Evolutionary conservation across 2,888 invertebrate species (phyloP).

Genomic region (Drosophila merina): DNA sequence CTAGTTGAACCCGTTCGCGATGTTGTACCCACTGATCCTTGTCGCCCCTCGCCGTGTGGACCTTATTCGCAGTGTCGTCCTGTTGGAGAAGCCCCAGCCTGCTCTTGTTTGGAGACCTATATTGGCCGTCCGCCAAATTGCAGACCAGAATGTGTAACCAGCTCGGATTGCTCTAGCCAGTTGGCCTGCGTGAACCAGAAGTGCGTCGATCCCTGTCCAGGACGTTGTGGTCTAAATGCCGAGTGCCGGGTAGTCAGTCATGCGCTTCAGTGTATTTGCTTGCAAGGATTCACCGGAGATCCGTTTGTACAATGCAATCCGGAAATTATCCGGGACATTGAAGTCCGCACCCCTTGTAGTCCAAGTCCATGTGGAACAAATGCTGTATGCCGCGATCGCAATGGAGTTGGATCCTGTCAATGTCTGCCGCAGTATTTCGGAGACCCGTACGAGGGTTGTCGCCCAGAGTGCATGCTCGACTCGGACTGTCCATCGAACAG

Average conservation of each 20-base stretch:
- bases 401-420: conserved; percentile 88
- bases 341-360: conserved; percentile 86
- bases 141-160: conserved; percentile 91
- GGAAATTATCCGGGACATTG: conserved; percentile 81
- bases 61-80: conserved; percentile 90
- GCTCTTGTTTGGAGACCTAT: conserved; percentile 89
- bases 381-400: conserved; percentile 88
- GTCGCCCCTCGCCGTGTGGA: conserved; percentile 92
- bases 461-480: conserved; percentile 90
- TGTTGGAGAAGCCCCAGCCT: conserved; percentile 88
- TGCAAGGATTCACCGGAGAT: conserved; percentile 89
- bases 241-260: conserved; percentile 91
- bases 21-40: conserved; percentile 86
- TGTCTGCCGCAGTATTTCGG: conserved; percentile 90
- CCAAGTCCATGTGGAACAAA: conserved; percentile 89
- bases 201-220: conserved; percentile 90
- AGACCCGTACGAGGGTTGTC: conserved; percentile 91
- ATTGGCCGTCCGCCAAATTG: conserved; percentile 90
- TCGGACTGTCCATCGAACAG: conserved; percentile 89
- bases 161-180: conserved; percentile 89
- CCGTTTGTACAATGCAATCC: conserved; percentile 88
- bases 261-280: conserved; percentile 89
- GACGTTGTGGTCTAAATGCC: conserved; percentile 89
- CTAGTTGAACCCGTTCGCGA: conserved; percentile 85
- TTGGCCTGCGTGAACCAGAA: conserved; percentile 91